phyloP scores from a whole-genome alignment of 2,888 invertebrate genomes.

The Chaetoderma sp. region DNA sequence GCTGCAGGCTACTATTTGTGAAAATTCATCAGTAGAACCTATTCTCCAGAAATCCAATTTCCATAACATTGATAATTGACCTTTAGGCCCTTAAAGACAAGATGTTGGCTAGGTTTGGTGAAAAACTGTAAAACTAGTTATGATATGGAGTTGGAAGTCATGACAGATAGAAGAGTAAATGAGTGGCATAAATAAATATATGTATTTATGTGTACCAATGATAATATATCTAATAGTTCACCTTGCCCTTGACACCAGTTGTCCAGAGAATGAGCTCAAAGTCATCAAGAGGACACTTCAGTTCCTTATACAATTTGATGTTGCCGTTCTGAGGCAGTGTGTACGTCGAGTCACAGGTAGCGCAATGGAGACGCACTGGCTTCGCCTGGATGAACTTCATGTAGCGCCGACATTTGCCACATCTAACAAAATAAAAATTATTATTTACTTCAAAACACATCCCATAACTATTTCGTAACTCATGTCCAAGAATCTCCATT shows the following conservation, averaged over 20 bases:
- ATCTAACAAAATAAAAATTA: conserved; percentile 68
- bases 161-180: neutral
- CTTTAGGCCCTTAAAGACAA: too few species aligned
- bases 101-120: too few species aligned
- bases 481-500: too few species aligned
- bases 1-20: too few species aligned
- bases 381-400: conserved; percentile 97
- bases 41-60: too few species aligned
- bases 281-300: conserved; percentile 97
- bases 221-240: too few species aligned
- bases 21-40: too few species aligned
- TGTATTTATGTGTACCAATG: neutral
- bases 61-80: too few species aligned
- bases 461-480: too few species aligned
- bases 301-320: conserved; percentile 91
- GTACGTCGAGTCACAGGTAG: conserved; percentile 97
- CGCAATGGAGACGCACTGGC: conserved; percentile 93
- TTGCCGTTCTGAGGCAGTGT: conserved; percentile 87
- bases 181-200: neutral
- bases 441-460: neutral
- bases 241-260: conserved; percentile 91
- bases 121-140: too few species aligned
- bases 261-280: conserved; percentile 96
- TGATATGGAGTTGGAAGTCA: too few species aligned
- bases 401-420: conserved; percentile 92